Base-by-base conservation (phyloP, 2,888 invertebrate species). In the Lomographa bimaculata region DNA sequence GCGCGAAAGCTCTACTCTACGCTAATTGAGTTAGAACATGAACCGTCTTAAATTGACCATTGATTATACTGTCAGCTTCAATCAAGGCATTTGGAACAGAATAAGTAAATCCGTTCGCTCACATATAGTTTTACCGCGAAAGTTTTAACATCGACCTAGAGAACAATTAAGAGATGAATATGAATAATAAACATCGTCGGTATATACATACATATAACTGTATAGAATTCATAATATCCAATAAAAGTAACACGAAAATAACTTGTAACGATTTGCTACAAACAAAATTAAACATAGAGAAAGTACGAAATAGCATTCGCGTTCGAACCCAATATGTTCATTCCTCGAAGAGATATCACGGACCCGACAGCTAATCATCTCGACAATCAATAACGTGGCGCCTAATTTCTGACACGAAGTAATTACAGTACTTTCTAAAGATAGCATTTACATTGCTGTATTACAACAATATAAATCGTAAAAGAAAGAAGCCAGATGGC, bases 341-440 rank as follows among this genome's bases (percentile, higher is more conserved):
- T 7, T 7, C 17, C 12, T 3, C 23, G 10, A 5, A 7, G 23
- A 21, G 20, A 35, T 35, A 42, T 36, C 35, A 26, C 41, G 36
- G 27, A 27, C 17, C 5, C 12, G 23, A 27, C 36, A 38, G 40
- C 41, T 39, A 37, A 50, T 46, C 50, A 46, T 17, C 37, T 18
- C 36, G 37, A 32, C 44, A 26, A 39, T 45, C 50, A 42, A 47
- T 45, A 33, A 37, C 39, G 24, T 16, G 46, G 36, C 41, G 46
- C 44, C 50, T 46, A 19, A 46, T 45, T 20, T 50, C 40, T 37
- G 40, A 40, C 45, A 24, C 35, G 16, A 24, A 35, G 40, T 41
- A 50, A 50, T 46, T 46, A 37, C 29, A 6, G 37, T 34, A 44
- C 50, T 46, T 50, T 50, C 50, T 50, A 50, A 41, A 34, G 23